phyloP scores from a whole-genome alignment of 2,888 invertebrate species.

The Stomorhina lunata region DNA sequence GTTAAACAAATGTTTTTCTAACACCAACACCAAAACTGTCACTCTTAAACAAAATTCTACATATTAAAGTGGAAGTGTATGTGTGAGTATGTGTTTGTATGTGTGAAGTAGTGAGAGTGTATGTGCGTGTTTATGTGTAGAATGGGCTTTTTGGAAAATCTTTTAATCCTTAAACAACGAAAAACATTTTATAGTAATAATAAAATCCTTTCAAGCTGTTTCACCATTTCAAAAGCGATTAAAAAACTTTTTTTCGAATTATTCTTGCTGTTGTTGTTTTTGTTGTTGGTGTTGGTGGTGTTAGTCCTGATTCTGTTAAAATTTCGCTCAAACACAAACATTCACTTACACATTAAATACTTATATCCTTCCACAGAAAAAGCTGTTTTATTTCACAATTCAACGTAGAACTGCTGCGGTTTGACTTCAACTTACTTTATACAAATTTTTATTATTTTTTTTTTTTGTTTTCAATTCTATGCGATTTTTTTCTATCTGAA shows the following conservation, averaged over 20 bases:
- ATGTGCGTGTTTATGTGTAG: neutral
- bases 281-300: neutral
- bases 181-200: slow-evolving; percentile 58
- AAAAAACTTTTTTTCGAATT: slow-evolving; percentile 56
- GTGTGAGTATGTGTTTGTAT: neutral
- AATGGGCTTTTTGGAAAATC: slow-evolving; percentile 39
- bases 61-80: neutral
- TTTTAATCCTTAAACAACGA: slow-evolving; percentile 59
- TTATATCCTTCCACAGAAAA: slow-evolving; percentile 16
- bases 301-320: neutral
- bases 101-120: neutral
- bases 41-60: neutral
- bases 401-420: slow-evolving; percentile 58
- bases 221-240: slow-evolving; percentile 65
- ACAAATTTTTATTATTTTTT: too few species aligned
- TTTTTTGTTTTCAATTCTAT: slow-evolving; percentile 52
- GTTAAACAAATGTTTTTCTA: slow-evolving; percentile 18
- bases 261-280: slow-evolving; percentile 3
- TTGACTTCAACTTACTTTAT: slow-evolving; percentile 61
- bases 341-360: neutral
- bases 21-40: neutral
- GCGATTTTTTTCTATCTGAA: too few species aligned
- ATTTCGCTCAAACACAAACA: neutral
- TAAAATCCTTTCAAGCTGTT: slow-evolving; percentile 66
- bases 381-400: slow-evolving; percentile 41